Conservation (phyloP, 2,797 vertebrate genomes). For the Lepus oiostolus region DNA sequence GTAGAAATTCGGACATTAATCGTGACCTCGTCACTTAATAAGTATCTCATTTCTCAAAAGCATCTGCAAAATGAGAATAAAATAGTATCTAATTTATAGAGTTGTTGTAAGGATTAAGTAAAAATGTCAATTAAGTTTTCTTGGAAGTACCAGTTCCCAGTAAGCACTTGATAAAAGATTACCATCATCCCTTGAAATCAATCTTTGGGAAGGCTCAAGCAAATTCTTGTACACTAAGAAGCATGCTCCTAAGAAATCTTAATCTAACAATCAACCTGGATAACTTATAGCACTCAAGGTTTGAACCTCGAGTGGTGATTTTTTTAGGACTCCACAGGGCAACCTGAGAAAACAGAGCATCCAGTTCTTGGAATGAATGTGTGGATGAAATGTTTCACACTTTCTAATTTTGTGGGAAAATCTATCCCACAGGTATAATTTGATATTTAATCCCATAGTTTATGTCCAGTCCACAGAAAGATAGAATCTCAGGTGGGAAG, state of each 20-base stretch:
- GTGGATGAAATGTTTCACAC: not conserved
- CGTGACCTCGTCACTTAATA: not conserved
- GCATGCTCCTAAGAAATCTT: not conserved
- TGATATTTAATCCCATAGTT: not conserved
- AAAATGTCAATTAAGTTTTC: not conserved
- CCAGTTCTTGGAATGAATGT: not conserved
- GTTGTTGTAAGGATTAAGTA: not conserved
- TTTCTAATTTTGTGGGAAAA: not conserved
- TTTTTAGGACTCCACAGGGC: not conserved
- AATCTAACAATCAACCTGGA: not conserved
- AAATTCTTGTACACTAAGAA: not conserved
- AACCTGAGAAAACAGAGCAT: not conserved
- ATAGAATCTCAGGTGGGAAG: not conserved
- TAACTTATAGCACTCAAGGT: not conserved
- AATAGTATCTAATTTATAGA: not conserved
- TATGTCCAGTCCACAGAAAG: not conserved
- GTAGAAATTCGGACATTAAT: not conserved
- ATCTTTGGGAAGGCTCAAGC: not conserved
- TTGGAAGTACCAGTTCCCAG: not conserved
- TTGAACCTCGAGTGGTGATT: not conserved
- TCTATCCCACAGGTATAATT: not conserved
- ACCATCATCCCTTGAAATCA: not conserved
- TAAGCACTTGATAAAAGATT: not conserved
- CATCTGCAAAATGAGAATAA: not conserved
- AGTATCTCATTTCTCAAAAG: not conserved